Conservation (phyloP, 23 tunicate genomes). For the Oikopleura vanhoeffeni region DNA sequence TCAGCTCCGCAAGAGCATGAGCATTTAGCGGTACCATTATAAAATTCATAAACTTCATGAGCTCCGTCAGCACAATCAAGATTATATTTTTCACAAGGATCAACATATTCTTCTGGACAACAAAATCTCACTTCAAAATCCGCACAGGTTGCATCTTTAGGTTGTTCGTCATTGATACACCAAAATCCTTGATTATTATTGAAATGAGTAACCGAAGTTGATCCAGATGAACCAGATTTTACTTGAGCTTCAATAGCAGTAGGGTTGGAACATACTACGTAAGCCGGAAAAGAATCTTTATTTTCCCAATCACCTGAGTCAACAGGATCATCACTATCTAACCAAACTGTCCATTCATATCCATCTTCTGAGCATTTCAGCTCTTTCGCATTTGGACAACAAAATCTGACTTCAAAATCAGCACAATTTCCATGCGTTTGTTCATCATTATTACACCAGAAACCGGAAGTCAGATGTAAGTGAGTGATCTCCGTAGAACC, state of each 20-base stretch:
- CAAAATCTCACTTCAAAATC: conserved; percentile 8
- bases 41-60: too few relatives aligned
- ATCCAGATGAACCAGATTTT: background rate
- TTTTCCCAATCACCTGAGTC: conserved; percentile 10
- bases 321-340: conserved; percentile 7
- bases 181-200: conserved; percentile 7
- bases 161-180: conserved; percentile 13
- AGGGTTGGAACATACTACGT: background rate
- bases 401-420: background rate
- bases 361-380: background rate
- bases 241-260: background rate
- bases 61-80: background rate
- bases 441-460: background rate
- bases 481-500: background rate
- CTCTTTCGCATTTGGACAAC: background rate
- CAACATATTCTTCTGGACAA: background rate
- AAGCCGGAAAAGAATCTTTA: background rate
- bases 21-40: too few relatives aligned
- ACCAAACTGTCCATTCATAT: background rate
- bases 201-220: background rate
- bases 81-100: background rate
- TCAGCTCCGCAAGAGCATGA: too few relatives aligned
- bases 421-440: background rate
- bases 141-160: background rate
- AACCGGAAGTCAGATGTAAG: background rate